A percentile compares a stretch with the other conserved stretches of the same genome.
phyloP scores from a whole-genome alignment of 1,140 invertebrate species.

The Neuroterus valhalla region DNA sequence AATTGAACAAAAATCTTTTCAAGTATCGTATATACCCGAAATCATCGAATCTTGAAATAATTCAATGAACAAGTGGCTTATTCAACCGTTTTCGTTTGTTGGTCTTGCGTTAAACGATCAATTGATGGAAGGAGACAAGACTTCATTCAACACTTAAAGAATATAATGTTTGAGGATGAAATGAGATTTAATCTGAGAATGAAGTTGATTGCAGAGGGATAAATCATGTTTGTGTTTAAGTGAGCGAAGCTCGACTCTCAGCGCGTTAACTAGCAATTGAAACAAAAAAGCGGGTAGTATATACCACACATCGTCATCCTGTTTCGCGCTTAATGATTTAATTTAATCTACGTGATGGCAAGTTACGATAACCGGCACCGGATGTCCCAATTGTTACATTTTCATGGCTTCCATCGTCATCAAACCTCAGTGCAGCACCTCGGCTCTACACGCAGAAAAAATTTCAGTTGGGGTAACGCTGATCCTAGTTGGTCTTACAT shows the following conservation, averaged over 20 bases:
- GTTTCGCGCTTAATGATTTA: slow-evolving; percentile 30
- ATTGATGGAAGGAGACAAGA: no score
- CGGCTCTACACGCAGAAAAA: background rate
- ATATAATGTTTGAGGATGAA: background rate
- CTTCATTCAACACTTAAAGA: slow-evolving; percentile 12
- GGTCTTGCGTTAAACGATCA: no score
- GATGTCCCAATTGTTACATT: slow-evolving; percentile 23
- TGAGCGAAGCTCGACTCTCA: slow-evolving; percentile 27
- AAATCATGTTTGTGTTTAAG: slow-evolving; percentile 25
- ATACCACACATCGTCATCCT: slow-evolving; percentile 27
- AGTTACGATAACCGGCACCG: slow-evolving; percentile 22
- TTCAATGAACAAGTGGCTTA: no score
- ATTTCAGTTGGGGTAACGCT: background rate
- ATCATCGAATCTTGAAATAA: no score
- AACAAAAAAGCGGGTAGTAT: slow-evolving; percentile 29
- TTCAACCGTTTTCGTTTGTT: no score
- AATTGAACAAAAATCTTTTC: no score
- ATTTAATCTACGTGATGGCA: slow-evolving; percentile 23
- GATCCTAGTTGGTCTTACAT: no score
- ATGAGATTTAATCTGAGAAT: slow-evolving; percentile 21
- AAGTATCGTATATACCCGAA: no score
- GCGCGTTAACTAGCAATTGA: slow-evolving; percentile 28
- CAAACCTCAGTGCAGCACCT: background rate
- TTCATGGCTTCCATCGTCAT: background rate
- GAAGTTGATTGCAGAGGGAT: slow-evolving; percentile 33